Base-by-base conservation (phyloP, 2,113 vertebrate species). In the Lepus timidus region DNA sequence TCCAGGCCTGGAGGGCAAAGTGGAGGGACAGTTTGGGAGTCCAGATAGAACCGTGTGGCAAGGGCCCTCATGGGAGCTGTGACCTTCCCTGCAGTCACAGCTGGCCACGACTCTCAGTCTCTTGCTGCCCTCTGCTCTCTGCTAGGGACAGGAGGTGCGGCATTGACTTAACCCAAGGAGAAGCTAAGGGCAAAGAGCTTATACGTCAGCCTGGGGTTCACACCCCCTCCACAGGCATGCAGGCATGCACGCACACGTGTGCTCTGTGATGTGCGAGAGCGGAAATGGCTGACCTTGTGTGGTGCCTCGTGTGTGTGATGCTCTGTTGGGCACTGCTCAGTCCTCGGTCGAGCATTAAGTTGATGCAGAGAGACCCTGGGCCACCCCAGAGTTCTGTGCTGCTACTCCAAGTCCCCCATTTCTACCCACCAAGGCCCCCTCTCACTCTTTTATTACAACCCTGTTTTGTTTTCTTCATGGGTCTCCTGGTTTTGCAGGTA, bases 161-260 rank as follows among this genome's bases (percentile, higher is more conserved):
- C 49, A 29, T 44, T 49, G 6, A 17, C 36, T 68, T 36, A 76
- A 49, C 6, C 33, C 55, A 62, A 36, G 23, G 8, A 62, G 67
- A 76, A 51, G 58, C 25, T 75, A 39, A 82, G 22, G 33, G 6
- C 58, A 25, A 65, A 70, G 2, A 6, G 3, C 75, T 16, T 11
- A 10, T 10, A n/a, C 14, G n/a, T 6, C 23, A 51, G 31, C n/a
- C 52, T 58, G 0, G 27, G 9, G 22, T 13, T 6, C 17, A 13
- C 58, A n/a, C 2, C 14, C 2, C 3, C 4, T 20, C 36, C n/a
- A 14, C n/a, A 23, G 4, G 23, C 49, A n/a, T 1, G 9, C 23
- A 52, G 1, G 1, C 9, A n/a, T 22, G 58, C 44, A 23, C 33
- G 17, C 0, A 14, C 0, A 19, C 19, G 55, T 58, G 17, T 58